These are phyloP conservation scores for Sturnus vulgaris DNA, from an alignment of 2,113 vertebrate genomes.

Conservation along the genomic window DNA sequence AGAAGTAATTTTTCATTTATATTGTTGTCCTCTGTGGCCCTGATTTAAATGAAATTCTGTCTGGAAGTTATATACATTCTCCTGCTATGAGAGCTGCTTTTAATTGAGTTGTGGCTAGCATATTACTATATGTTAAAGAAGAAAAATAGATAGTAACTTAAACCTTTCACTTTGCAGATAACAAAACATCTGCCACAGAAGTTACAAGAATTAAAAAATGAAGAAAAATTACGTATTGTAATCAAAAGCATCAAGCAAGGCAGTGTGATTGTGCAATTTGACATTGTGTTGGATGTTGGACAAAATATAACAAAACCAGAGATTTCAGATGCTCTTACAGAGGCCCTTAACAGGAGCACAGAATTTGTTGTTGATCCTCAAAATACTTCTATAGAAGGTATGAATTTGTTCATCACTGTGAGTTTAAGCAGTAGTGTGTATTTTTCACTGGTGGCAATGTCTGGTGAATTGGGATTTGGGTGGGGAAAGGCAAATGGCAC, in stretches of 20 bases:
- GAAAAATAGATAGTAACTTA: neutral
- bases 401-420: neutral
- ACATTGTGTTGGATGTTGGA: neutral
- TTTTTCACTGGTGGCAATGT: neutral
- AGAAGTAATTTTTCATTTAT: neutral
- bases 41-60: neutral
- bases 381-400: slow-evolving; percentile 13
- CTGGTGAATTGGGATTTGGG: neutral
- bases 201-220: neutral
- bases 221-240: neutral
- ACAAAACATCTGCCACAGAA: neutral
- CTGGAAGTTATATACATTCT: neutral
- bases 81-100: neutral
- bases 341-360: slow-evolving; percentile 18
- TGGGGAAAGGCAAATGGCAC: neutral
- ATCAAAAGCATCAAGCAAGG: neutral
- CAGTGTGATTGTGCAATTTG: neutral
- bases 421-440: neutral
- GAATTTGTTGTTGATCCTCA: neutral
- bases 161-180: neutral
- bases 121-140: neutral
- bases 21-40: neutral
- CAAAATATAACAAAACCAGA: neutral
- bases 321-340: neutral
- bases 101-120: neutral